Evolutionary conservation across 2,113 vertebrate species (phyloP).

Genomic region (Sinocyclocheilus maitianheensis): DNA sequence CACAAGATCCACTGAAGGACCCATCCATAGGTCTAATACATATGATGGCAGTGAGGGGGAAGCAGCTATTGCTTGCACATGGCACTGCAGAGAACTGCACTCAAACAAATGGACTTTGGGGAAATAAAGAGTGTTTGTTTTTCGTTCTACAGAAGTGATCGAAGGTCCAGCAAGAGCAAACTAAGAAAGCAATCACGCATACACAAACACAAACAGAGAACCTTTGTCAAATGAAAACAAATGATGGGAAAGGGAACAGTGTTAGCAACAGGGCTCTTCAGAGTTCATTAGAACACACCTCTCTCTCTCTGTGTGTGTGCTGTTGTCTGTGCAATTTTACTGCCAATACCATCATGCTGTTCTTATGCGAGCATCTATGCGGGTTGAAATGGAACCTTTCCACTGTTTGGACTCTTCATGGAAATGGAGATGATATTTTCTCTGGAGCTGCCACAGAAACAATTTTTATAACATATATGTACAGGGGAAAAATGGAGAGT

Average conservation of each 20-base stretch:
- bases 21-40: conserved; percentile 18
- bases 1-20: not conserved
- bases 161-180: not conserved
- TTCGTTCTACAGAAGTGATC: conserved; percentile 13
- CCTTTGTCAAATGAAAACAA: conserved; percentile 26
- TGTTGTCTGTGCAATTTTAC: not conserved
- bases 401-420: not conserved
- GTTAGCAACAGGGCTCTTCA: not conserved
- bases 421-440: not conserved
- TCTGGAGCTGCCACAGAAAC: not conserved
- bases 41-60: not conserved
- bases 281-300: not conserved
- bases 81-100: not conserved
- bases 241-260: not conserved
- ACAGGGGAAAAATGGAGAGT: not conserved
- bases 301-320: not conserved
- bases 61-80: not conserved
- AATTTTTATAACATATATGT: not conserved
- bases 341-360: not conserved
- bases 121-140: conserved; percentile 32
- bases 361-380: not conserved
- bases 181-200: not conserved
- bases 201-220: not conserved
- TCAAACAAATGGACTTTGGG: conserved; percentile 17
- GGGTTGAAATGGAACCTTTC: not conserved